Percentiles rank a stretch among this genome's conserved stretches.
Evolutionary conservation across 2,113 vertebrate species (phyloP).

Genomic region (Terrapene triunguis): DNA sequence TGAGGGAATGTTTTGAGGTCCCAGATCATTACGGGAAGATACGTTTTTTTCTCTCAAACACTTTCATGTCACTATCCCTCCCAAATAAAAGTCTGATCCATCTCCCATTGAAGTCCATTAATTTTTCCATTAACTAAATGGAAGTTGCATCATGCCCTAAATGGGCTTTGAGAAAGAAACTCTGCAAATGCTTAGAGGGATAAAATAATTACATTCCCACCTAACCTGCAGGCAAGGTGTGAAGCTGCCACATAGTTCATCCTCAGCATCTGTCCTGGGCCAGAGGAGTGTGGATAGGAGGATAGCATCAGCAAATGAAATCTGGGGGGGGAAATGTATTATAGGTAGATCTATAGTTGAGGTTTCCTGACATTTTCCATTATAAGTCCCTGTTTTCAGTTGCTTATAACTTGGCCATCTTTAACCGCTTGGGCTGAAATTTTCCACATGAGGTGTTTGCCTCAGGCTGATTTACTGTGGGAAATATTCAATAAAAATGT

Average conservation of each 20-base stretch:
- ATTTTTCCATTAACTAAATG: background rate
- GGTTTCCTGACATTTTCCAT: too few species aligned
- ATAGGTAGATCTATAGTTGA: background rate
- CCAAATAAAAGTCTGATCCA: background rate
- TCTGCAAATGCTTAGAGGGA: background rate
- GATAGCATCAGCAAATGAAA: background rate
- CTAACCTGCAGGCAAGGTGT: background rate
- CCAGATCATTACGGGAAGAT: background rate
- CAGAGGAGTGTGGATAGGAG: background rate
- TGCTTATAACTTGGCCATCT: background rate
- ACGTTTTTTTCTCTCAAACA: background rate
- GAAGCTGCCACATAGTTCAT: background rate
- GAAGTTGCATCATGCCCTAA: background rate
- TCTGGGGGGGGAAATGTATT: too few species aligned
- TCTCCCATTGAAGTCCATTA: background rate
- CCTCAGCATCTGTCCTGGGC: background rate
- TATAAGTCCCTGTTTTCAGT: background rate
- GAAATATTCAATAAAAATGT: background rate
- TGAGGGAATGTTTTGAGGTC: background rate
- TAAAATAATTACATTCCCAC: background rate
- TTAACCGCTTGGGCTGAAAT: background rate
- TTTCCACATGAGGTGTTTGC: background rate
- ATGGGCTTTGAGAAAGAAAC: background rate
- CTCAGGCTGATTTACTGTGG: background rate
- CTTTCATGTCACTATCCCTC: background rate